phyloP scores from a whole-genome alignment of 2,888 invertebrate genomes.

The Dendrolimus houi region DNA sequence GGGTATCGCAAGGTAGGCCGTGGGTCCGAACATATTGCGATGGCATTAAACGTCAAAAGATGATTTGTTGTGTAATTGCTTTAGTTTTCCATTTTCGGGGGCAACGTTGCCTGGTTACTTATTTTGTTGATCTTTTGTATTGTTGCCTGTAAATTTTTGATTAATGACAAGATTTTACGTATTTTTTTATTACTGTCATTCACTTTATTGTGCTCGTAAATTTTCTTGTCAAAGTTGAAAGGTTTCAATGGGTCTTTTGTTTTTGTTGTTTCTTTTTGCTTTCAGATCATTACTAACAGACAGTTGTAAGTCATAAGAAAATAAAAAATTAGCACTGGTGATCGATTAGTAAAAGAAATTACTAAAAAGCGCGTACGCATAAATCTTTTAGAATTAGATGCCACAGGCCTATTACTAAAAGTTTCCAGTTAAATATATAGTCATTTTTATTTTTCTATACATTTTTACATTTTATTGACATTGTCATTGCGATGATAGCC shows the following conservation, averaged over 20 bases:
- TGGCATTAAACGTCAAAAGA: constrained; percentile 71
- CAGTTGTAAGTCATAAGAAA: too few species aligned
- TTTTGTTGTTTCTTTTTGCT: not conserved
- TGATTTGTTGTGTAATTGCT: constrained; percentile 74
- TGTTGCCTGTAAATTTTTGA: constrained; percentile 26
- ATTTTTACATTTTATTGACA: too few species aligned
- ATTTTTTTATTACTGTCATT: not conserved
- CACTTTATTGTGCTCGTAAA: not conserved
- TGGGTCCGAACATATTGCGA: constrained; percentile 69
- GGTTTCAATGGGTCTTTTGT: not conserved
- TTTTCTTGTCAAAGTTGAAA: not conserved
- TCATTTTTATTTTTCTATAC: too few species aligned
- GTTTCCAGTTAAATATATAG: too few species aligned
- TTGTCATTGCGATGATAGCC: too few species aligned
- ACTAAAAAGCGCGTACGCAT: too few species aligned
- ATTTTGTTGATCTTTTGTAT: constrained; percentile 66
- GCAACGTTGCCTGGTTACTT: constrained; percentile 53
- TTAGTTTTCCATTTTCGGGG: constrained; percentile 54
- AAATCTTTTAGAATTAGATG: too few species aligned
- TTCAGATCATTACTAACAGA: too few species aligned
- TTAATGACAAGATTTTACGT: constrained; percentile 23
- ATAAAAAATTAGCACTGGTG: too few species aligned
- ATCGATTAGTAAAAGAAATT: too few species aligned
- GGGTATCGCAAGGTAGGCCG: constrained; percentile 35
- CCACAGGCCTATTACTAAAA: too few species aligned